Conservation (phyloP, 2,797 vertebrate genomes). For the Chaetophractus vellerosus region DNA sequence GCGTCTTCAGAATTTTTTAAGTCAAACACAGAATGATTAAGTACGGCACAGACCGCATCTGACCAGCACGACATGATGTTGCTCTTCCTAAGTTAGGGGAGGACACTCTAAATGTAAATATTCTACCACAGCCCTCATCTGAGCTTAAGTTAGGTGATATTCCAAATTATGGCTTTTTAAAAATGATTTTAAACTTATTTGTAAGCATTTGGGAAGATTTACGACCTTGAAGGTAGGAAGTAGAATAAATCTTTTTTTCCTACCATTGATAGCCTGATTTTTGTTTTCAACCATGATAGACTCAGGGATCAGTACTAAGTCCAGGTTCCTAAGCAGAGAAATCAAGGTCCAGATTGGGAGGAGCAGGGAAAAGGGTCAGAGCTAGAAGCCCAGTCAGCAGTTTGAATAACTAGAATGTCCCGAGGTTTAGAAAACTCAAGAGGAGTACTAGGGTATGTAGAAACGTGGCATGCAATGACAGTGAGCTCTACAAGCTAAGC, state of each 20-base stretch:
- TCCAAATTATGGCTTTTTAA: constrained; percentile 22
- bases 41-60: background rate
- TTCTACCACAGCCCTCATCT: background rate
- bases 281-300: background rate
- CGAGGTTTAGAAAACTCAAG: background rate
- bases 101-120: background rate
- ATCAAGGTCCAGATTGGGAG: background rate
- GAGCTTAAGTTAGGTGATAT: constrained; percentile 16
- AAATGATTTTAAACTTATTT: background rate
- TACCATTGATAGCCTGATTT: background rate
- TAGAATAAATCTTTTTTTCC: background rate
- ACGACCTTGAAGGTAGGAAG: background rate
- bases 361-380: background rate
- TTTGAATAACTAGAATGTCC: constrained; percentile 17
- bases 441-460: background rate
- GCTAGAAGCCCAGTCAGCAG: background rate
- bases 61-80: background rate
- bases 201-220: constrained; percentile 20
- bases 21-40: constrained; percentile 22
- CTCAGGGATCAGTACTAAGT: constrained; percentile 18
- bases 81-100: background rate
- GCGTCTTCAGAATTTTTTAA: constrained; percentile 5
- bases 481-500: background rate
- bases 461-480: background rate
- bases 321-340: background rate